Conservation (phyloP, 2,888 invertebrate species). For the Gryllus longicercus region DNA sequence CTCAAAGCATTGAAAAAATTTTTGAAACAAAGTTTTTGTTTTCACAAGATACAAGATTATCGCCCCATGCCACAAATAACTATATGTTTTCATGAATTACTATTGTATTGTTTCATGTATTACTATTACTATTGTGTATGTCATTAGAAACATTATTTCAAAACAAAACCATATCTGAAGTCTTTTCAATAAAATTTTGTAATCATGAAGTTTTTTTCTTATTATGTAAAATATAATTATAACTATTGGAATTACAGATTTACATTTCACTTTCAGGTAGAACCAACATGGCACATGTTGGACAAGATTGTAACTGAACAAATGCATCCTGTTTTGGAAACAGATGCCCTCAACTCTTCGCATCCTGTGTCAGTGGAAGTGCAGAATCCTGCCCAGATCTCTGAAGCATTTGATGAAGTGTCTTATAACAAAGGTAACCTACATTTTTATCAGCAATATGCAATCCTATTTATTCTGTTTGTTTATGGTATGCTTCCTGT, state of each 20-base stretch:
- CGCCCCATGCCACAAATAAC: no score
- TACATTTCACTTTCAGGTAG: conserved; percentile 26
- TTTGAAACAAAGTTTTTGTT: no score
- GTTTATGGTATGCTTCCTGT: no score
- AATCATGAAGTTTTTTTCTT: no score
- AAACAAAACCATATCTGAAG: no score
- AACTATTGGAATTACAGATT: neutral
- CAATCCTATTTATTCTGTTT: neutral
- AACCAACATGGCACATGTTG: conserved; percentile 30
- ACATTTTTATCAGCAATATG: neutral
- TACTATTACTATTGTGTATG: no score
- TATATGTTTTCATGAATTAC: no score
- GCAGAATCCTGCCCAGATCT: conserved; percentile 31
- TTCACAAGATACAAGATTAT: no score
- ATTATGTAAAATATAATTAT: neutral
- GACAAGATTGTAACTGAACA: conserved; percentile 32
- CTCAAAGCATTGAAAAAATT: no score
- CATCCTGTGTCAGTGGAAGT: conserved; percentile 32
- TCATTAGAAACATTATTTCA: no score
- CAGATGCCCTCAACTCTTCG: conserved; percentile 30
- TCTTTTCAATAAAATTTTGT: no score
- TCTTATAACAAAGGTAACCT: conserved; percentile 36
- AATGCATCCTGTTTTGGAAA: conserved; percentile 28
- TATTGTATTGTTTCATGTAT: no score
- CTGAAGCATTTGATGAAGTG: conserved; percentile 33